Evolutionary conservation across 2,888 invertebrate genomes (phyloP).

Genomic region (Sesia bembeciformis): DNA sequence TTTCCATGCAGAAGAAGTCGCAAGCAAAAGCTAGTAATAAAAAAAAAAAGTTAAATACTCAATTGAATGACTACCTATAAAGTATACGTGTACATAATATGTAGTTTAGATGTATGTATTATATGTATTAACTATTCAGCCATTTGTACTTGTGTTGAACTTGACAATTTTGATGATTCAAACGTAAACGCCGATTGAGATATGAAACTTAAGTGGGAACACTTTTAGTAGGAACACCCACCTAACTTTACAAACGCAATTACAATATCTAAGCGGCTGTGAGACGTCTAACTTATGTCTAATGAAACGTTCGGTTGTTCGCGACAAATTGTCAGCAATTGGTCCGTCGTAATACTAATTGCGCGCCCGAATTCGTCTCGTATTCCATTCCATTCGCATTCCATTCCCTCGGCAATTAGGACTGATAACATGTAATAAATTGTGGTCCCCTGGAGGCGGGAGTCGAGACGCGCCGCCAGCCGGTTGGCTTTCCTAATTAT

Average conservation of each 20-base stretch:
- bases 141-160: no score
- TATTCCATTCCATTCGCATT: constrained; percentile 27
- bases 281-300: constrained; percentile 6
- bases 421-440: constrained; percentile 57
- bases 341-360: constrained; percentile 38
- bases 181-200: no score
- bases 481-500: neutral
- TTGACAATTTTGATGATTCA: no score
- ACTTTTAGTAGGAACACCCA: neutral
- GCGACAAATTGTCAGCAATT: constrained; percentile 2
- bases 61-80: no score
- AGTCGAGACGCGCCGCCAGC: neutral
- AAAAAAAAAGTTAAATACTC: no score
- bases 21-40: no score
- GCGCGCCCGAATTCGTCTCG: constrained; percentile 33
- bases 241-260: neutral
- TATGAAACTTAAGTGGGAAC: no score
- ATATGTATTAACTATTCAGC: no score
- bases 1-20: no score
- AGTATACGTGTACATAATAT: no score
- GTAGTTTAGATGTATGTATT: no score
- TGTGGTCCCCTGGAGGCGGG: constrained; percentile 18
- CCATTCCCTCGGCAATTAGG: constrained; percentile 47
- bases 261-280: neutral
- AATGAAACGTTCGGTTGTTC: constrained; percentile 21